These are phyloP conservation scores for Acanthococcus lagerstroemiae DNA, from an alignment of 2,888 invertebrate species.

Conservation along the genomic window DNA sequence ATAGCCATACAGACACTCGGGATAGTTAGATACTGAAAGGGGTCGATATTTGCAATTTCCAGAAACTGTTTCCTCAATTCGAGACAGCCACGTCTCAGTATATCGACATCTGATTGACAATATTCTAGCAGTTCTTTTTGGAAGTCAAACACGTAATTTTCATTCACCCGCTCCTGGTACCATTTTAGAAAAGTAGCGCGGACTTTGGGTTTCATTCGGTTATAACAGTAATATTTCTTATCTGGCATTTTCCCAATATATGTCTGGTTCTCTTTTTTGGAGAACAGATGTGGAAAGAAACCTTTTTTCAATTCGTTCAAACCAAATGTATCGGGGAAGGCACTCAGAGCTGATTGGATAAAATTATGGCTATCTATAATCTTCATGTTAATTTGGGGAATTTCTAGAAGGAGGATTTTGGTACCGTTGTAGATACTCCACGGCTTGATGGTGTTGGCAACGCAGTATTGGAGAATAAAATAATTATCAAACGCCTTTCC, in stretches of 20 bases:
- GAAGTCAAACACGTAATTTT: conserved; percentile 37
- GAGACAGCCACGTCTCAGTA: conserved; percentile 37
- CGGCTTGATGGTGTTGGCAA: conserved; percentile 27
- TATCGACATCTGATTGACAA: conserved; percentile 37
- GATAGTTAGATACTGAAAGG: conserved; percentile 37
- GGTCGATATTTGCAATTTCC: conserved; percentile 35
- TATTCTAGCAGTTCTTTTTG: conserved; percentile 37
- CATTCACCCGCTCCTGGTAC: conserved; percentile 32
- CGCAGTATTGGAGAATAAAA: conserved; percentile 31
- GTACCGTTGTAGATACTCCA: conserved; percentile 33
- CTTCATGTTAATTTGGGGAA: conserved; percentile 25
- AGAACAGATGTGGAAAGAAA: conserved; percentile 37
- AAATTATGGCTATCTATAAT: conserved; percentile 36
- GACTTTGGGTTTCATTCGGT: conserved; percentile 33
- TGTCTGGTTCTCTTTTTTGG: conserved; percentile 35
- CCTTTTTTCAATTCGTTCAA: conserved; percentile 36
- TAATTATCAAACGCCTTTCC: conserved; percentile 29
- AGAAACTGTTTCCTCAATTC: conserved; percentile 37
- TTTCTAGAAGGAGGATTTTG: conserved; percentile 33
- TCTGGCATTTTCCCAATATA: conserved; percentile 36
- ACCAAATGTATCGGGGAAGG: conserved; percentile 38
- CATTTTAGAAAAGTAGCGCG: conserved; percentile 35
- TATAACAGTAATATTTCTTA: conserved; percentile 34
- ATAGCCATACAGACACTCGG: conserved; percentile 36
- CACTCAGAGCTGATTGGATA: conserved; percentile 37